Conservation (phyloP, 2,113 vertebrate genomes). For the Galeopterus variegatus region DNA sequence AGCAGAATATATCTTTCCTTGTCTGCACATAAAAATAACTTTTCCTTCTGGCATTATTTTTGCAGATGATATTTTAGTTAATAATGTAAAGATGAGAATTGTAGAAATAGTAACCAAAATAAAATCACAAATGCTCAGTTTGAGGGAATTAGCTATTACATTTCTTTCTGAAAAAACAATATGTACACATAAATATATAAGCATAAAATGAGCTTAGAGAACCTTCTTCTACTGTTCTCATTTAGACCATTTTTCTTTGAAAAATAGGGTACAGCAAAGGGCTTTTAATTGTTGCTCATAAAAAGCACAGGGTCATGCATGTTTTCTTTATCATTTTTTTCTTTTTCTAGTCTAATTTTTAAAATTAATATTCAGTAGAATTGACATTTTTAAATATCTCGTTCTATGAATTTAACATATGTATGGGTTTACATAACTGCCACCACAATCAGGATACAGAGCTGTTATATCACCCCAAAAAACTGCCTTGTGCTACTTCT, state of each 20-base stretch:
- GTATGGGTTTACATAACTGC: not conserved
- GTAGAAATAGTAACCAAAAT: not conserved
- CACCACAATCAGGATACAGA: not conserved
- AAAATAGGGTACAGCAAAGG: not conserved
- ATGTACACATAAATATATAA: not conserved
- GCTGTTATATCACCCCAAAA: not conserved
- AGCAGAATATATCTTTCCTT: not conserved
- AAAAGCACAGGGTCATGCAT: not conserved
- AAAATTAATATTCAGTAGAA: not conserved
- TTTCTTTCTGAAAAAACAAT: constrained; percentile 40
- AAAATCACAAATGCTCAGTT: not conserved
- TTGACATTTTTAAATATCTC: not conserved
- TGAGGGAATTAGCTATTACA: not conserved
- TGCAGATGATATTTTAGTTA: not conserved
- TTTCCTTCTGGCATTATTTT: not conserved
- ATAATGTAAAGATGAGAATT: not conserved
- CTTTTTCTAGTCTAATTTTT: not conserved
- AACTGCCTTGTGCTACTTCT: not conserved
- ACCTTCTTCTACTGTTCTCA: not conserved
- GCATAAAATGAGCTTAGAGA: not conserved
- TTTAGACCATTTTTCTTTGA: not conserved
- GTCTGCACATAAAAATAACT: not conserved
- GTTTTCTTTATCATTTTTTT: not conserved
- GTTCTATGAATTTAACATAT: not conserved
- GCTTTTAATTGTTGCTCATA: not conserved